A percentile compares a stretch with the other conserved stretches of the same genome.
phyloP scores from a whole-genome alignment of 2,113 vertebrate species.

The Sterna hirundo region DNA sequence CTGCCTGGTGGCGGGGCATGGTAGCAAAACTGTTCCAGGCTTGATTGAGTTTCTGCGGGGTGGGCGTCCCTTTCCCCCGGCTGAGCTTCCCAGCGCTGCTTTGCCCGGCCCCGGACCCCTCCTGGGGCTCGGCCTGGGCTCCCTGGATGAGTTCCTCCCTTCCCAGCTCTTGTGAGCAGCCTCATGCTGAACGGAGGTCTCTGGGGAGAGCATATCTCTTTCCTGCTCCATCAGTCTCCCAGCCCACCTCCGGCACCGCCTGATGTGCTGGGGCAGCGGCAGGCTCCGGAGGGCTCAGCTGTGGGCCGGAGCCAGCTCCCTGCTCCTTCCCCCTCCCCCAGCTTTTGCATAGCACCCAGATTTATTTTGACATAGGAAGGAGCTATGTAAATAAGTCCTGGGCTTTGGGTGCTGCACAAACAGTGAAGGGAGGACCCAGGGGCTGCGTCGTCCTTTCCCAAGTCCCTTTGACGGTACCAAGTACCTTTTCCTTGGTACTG shows the following conservation, averaged over 20 bases:
- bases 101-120: neutral
- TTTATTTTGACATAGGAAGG: neutral
- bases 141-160: neutral
- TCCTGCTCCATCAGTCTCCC: neutral
- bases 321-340: neutral
- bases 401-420: neutral
- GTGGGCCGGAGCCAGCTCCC: neutral
- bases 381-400: neutral
- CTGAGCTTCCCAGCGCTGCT: neutral
- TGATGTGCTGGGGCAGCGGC: neutral
- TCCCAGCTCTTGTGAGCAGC: neutral
- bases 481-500: neutral
- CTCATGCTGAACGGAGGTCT: neutral
- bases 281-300: neutral
- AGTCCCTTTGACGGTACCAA: fast-evolving
- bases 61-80: neutral
- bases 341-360: neutral
- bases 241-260: neutral
- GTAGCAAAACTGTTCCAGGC: neutral
- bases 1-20: fast-evolving
- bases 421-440: neutral
- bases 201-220: neutral
- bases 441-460: fast-evolving
- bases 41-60: neutral
- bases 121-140: neutral